Conservation (phyloP, 1,140 invertebrate species). For the Achatina immaculata region DNA sequence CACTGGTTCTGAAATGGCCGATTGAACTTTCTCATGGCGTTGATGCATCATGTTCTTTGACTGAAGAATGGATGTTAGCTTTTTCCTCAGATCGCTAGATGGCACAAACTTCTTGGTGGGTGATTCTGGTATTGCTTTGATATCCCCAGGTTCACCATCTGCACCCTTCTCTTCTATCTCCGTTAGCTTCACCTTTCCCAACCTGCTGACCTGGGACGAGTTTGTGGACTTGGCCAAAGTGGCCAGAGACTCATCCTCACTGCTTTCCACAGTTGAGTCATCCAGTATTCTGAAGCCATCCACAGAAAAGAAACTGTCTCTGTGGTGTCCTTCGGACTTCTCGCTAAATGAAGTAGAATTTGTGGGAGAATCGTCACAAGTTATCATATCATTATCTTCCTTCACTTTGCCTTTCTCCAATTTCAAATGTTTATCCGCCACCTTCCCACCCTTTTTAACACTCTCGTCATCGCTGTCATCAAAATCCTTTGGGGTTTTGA, state of each 20-base stretch:
- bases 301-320: conserved; percentile 24
- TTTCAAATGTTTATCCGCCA: background rate
- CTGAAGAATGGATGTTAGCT: conserved; percentile 27
- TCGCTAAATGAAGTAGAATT: background rate
- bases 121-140: conserved; percentile 10
- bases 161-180: conserved; percentile 13
- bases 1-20: background rate
- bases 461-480: conserved; percentile 17
- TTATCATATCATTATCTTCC: background rate
- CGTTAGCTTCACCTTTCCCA: conserved; percentile 31
- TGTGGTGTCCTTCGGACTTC: conserved; percentile 1
- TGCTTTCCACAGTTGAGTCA: conserved; percentile 20
- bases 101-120: conserved; percentile 32
- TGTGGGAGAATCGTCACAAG: background rate
- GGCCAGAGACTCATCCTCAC: conserved; percentile 14
- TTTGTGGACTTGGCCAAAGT: background rate
- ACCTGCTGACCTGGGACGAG: conserved; percentile 24
- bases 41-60: conserved; percentile 36
- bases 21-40: background rate
- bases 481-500: conserved; percentile 37
- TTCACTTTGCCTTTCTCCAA: background rate
- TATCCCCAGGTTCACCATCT: background rate
- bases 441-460: conserved; percentile 8
- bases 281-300: background rate
- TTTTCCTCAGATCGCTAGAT: conserved; percentile 24